Evolutionary conservation across 1,140 invertebrate genomes (phyloP).

Genomic region (Brachionus rotundiformis): DNA sequence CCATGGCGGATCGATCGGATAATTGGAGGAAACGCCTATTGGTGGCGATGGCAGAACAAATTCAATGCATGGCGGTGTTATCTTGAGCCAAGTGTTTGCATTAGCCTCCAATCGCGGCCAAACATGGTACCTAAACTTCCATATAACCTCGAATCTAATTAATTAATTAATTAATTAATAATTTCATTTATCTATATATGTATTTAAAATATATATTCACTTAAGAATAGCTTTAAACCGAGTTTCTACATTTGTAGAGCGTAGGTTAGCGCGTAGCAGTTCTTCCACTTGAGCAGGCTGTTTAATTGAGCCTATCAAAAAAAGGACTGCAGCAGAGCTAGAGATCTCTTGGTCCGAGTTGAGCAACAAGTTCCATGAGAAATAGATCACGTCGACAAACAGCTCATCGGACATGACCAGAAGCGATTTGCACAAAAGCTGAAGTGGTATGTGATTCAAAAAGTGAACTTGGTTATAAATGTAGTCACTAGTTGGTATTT

Average conservation of each 20-base stretch:
- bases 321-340: constrained; percentile 74
- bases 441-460: constrained; percentile 83
- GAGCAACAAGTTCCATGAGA: constrained; percentile 89
- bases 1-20: constrained; percentile 96
- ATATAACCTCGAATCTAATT: constrained; percentile 83
- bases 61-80: constrained; percentile 95
- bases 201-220: too few relatives aligned
- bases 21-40: constrained; percentile 72
- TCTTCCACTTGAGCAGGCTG: constrained; percentile 81
- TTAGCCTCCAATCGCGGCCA: constrained; percentile 98
- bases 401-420: constrained; percentile 83
- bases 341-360: constrained; percentile 71
- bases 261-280: constrained; percentile 81
- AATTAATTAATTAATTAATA: too few relatives aligned
- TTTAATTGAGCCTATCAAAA: constrained; percentile 86
- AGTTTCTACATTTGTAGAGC: constrained; percentile 75
- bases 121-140: constrained; percentile 95
- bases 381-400: constrained; percentile 80
- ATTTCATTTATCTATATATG: too few relatives aligned
- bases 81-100: constrained; percentile 81
- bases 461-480: constrained; percentile 29
- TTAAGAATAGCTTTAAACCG: constrained; percentile 79
- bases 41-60: constrained; percentile 97
- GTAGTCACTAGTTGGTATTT: constrained; percentile 25
- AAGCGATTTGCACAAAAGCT: constrained; percentile 84